Conservation (phyloP, 2,888 invertebrate species). For the Gastracanthus pulcherrimus region DNA sequence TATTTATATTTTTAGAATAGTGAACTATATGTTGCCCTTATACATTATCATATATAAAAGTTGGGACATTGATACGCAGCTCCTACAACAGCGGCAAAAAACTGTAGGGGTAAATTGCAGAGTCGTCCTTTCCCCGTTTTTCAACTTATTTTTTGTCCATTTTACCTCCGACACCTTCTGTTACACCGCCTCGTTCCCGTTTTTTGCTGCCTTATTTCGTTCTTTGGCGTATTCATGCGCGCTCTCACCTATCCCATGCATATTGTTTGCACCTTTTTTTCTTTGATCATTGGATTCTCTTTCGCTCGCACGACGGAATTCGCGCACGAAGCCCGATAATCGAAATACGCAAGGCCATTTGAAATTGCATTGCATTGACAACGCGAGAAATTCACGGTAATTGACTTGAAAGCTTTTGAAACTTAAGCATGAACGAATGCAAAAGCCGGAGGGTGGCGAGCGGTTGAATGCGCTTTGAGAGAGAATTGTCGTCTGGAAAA, state of each 20-base stretch:
- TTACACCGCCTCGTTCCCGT: background rate
- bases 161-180: background rate
- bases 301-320: background rate
- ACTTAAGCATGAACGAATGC: conserved; percentile 12
- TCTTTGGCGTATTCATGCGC: background rate
- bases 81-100: too few species aligned
- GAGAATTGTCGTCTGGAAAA: background rate
- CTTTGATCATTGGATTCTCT: background rate
- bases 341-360: conserved; percentile 32
- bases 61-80: background rate
- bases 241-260: background rate
- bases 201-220: background rate
- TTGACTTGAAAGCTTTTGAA: conserved; percentile 40
- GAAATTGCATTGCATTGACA: conserved; percentile 40
- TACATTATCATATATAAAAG: background rate
- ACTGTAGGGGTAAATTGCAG: background rate
- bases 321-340: conserved; percentile 30
- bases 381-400: conserved; percentile 33
- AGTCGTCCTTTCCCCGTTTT: background rate
- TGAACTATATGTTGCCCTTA: background rate
- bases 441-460: background rate
- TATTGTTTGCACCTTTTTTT: background rate
- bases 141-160: background rate
- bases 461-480: background rate
- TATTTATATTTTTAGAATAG: too few species aligned